Evolutionary conservation across 2,888 invertebrate genomes (phyloP), one percentile per base, ranked within the genome.

Genomic region (Celastrina argiolus): DNA sequence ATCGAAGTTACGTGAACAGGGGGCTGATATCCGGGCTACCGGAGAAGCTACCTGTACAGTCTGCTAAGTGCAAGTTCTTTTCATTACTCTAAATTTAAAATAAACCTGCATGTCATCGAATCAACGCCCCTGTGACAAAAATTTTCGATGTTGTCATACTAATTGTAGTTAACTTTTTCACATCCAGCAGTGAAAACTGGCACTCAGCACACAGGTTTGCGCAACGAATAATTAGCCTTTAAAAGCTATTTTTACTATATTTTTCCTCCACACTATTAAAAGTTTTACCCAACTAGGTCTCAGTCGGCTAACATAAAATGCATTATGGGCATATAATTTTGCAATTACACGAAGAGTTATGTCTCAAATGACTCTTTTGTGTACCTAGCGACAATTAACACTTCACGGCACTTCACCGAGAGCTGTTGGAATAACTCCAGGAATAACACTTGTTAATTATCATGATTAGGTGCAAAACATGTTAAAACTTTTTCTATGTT

Each of bases 261-360:
- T 42, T 16, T 42, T n/a, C 2, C 42, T 42, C 42, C 1, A 8
- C 42, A 7, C 16, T 45, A 45, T 45, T 45, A 45, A 45, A 45
- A 45, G 16, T 45, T 16, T 45, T 18, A 45, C 18, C 3, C 18
- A 45, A 45, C 18, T 8, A 18, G 39, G 5, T 4, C 10, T 41
- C 51, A 12, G 65, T 36, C 42, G 67, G 39, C 28, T 67, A 18
- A 64, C 22, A 67, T 64, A 45, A 64, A 64, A 64, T 64, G 34
- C 16, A 41, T 64, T 42, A 64, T 7, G 22, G 26, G 31, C 63
- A 58, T 67, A 31, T 42, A 10, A 36, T 61, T 14, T 36, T 6
- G 61, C 36, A 61, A 39, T 61, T 61, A 61, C 12, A 39, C 36
- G 18, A 14, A 22, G 22, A 39, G 36, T 7, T 36, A 61, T 22